These are phyloP conservation scores for Acrocera orbiculus DNA, from an alignment of 2,888 invertebrate species.

Conservation along the genomic window DNA sequence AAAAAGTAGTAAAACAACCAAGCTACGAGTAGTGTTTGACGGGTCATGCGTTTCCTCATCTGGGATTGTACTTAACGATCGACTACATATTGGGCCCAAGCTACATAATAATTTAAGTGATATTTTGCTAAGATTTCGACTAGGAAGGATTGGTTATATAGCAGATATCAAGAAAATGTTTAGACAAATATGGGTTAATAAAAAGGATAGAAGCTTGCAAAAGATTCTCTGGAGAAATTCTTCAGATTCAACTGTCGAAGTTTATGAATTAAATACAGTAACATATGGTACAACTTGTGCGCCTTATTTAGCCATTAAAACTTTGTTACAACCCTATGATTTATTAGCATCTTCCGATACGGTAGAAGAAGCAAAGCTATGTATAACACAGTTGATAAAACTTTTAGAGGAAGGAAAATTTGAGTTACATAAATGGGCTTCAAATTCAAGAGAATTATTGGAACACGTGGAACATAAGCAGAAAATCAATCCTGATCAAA, in stretches of 20 bases:
- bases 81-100: not conserved
- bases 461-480: not conserved
- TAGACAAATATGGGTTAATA: not conserved
- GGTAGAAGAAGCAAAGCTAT: not conserved
- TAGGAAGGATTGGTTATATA: not conserved
- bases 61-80: not conserved
- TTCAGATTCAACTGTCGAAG: not conserved
- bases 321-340: constrained; percentile 1
- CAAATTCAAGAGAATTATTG: not conserved
- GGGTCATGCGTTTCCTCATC: not conserved
- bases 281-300: constrained; percentile 1
- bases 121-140: not conserved
- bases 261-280: not conserved
- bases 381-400: not conserved
- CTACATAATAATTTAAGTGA: not conserved
- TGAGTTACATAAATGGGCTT: not conserved
- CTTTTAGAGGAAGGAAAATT: not conserved
- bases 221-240: not conserved
- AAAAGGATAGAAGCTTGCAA: not conserved
- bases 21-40: not conserved
- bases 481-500: no score
- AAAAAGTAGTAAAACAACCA: not conserved
- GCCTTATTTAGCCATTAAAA: constrained; percentile 2
- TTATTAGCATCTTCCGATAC: not conserved
- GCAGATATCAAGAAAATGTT: constrained; percentile 1